Evolutionary conservation across 2,113 vertebrate genomes (phyloP).

Genomic region (Dissostichus mawsoni): DNA sequence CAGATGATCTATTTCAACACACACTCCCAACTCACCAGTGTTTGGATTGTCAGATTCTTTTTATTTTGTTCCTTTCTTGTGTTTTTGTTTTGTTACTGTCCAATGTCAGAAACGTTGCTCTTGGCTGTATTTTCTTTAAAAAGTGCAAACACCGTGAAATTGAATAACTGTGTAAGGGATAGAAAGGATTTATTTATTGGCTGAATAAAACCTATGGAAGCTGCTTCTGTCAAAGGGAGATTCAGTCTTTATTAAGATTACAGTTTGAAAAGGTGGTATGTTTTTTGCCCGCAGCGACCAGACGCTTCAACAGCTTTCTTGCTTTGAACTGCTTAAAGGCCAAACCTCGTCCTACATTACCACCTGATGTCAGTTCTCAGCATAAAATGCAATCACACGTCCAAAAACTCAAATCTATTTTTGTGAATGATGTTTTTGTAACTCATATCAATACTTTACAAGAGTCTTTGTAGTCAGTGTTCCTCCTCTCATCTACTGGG

Average conservation of each 20-base stretch:
- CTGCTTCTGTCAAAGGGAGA: conserved; percentile 12
- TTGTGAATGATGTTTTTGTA: conserved; percentile 34
- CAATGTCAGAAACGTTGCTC: background rate
- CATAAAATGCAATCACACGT: background rate
- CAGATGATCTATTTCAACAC: too few relatives aligned
- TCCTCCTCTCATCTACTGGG: background rate
- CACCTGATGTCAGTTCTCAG: conserved; percentile 30
- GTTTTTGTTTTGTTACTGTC: conserved; percentile 3
- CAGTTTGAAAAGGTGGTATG: conserved; percentile 2
- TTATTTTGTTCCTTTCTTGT: background rate
- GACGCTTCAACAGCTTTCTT: background rate
- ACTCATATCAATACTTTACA: conserved; percentile 3
- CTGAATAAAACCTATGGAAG: conserved; percentile 29
- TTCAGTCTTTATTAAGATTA: background rate
- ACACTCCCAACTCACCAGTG: conserved; percentile 18
- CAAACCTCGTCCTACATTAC: conserved; percentile 25
- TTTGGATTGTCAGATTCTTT: conserved; percentile 23
- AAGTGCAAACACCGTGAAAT: conserved; percentile 12
- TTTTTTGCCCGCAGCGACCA: background rate
- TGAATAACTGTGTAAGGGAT: conserved; percentile 22
- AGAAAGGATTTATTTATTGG: conserved; percentile 27
- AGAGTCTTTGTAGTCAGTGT: background rate
- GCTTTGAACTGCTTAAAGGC: conserved; percentile 10
- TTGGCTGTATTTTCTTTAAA: conserved; percentile 15
- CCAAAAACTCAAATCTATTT: conserved; percentile 21